Evolutionary conservation across 2,888 invertebrate genomes (phyloP).

Genomic region (Drosophila falleni): DNA sequence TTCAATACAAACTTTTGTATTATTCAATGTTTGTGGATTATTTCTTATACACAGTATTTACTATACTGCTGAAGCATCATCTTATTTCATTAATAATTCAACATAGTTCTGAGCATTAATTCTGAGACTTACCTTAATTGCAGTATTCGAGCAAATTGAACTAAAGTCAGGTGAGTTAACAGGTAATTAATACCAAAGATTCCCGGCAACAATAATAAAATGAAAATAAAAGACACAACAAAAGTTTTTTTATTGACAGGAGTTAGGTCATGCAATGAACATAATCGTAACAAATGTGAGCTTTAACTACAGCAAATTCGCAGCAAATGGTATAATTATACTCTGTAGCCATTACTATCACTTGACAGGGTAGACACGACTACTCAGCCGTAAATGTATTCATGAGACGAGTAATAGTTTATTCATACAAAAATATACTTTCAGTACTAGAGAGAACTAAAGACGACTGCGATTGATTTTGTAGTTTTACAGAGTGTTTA

Average conservation of each 20-base stretch:
- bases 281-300: conserved; percentile 43
- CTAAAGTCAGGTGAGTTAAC: conserved; percentile 42
- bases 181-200: conserved; percentile 44
- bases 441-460: not conserved
- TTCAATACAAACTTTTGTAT: too few species aligned
- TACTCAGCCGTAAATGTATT: not conserved
- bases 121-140: conserved; percentile 22
- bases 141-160: conserved; percentile 22
- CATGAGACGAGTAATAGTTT: not conserved
- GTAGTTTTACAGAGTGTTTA: conserved; percentile 4
- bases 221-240: conserved; percentile 6
- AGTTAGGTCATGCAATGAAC: conserved; percentile 24
- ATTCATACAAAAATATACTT: not conserved
- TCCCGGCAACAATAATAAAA: conserved; percentile 33
- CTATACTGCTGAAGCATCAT: not conserved
- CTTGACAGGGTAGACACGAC: not conserved
- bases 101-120: conserved; percentile 31
- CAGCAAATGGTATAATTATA: conserved; percentile 28
- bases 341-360: not conserved
- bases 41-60: too few species aligned
- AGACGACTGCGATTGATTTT: not conserved
- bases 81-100: conserved; percentile 10
- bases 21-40: too few species aligned
- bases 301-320: conserved; percentile 45
- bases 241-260: conserved; percentile 41